phyloP scores from a whole-genome alignment of 2,797 vertebrate species.

The Phrynocephalus vlangalii region DNA sequence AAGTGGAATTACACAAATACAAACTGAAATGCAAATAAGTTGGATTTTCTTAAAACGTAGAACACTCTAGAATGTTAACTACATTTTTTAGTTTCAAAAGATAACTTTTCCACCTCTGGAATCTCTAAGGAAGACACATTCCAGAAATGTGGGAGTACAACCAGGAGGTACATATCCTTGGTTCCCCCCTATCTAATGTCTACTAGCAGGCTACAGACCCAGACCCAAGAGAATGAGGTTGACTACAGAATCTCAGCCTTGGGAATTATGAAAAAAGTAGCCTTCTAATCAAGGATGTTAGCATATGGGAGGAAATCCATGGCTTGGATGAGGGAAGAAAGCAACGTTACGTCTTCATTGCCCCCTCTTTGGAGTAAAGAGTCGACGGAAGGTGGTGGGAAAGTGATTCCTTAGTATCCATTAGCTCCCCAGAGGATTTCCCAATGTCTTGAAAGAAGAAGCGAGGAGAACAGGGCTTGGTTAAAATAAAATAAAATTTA shows the following conservation, averaged over 20 bases:
- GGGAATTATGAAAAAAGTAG: not conserved
- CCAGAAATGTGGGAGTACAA: too few species aligned
- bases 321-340: conserved; percentile 4
- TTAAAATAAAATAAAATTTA: not conserved
- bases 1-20: not conserved
- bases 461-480: not conserved
- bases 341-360: conserved; percentile 49
- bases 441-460: conserved; percentile 29
- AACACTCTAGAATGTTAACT: too few species aligned
- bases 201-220: not conserved
- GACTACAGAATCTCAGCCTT: not conserved
- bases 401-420: conserved; percentile 68
- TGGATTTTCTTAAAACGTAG: not conserved
- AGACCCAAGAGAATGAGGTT: not conserved
- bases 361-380: conserved; percentile 49
- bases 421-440: conserved; percentile 71
- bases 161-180: too few species aligned
- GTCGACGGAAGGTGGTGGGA: conserved; percentile 62
- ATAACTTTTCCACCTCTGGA: not conserved
- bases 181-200: not conserved
- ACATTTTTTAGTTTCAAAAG: not conserved
- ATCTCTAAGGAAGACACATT: too few species aligned
- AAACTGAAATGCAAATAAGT: not conserved
- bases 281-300: too few species aligned
- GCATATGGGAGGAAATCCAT: too few species aligned